Conservation (phyloP, 2,113 vertebrate species). For the Orcinus orca region DNA sequence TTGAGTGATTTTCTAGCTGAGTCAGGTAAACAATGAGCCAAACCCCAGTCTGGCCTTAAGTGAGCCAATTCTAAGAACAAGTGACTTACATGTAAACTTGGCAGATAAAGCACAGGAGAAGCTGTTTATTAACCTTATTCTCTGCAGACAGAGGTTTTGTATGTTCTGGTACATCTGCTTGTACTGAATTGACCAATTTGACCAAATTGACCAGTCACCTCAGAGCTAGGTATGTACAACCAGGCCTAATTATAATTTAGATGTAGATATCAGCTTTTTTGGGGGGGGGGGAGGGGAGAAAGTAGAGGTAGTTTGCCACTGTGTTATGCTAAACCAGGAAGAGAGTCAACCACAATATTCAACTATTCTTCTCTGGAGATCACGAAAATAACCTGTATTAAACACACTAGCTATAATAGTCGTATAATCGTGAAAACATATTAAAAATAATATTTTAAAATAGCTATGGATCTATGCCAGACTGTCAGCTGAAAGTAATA, state of each 20-base stretch:
- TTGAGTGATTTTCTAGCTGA: not conserved
- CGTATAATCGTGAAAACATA: not conserved
- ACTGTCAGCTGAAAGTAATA: not conserved
- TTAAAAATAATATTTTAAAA: conserved; percentile 28
- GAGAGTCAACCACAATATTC: not conserved
- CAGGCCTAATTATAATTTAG: conserved; percentile 41
- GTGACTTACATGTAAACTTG: conserved; percentile 45
- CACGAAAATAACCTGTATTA: not conserved
- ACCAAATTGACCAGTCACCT: not conserved
- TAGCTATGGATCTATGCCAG: not conserved
- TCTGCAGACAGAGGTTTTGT: conserved; percentile 14
- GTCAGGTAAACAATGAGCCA: not conserved
- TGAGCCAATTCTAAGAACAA: conserved; percentile 50
- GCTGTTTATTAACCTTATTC: conserved; percentile 53
- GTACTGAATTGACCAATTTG: conserved; percentile 29
- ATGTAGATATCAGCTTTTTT: not conserved
- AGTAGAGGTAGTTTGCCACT: not conserved
- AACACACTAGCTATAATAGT: not conserved
- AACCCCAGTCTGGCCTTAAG: conserved; percentile 6
- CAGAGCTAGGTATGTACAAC: not conserved
- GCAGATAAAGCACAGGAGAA: not conserved
- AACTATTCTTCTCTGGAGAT: not conserved
- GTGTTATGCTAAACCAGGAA: not conserved
- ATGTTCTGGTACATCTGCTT: not conserved
- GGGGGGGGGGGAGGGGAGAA: not conserved